Evolutionary conservation across 2,888 invertebrate species (phyloP), one percentile per base, ranked within the genome.

Genomic region (Pollenia labialis): DNA sequence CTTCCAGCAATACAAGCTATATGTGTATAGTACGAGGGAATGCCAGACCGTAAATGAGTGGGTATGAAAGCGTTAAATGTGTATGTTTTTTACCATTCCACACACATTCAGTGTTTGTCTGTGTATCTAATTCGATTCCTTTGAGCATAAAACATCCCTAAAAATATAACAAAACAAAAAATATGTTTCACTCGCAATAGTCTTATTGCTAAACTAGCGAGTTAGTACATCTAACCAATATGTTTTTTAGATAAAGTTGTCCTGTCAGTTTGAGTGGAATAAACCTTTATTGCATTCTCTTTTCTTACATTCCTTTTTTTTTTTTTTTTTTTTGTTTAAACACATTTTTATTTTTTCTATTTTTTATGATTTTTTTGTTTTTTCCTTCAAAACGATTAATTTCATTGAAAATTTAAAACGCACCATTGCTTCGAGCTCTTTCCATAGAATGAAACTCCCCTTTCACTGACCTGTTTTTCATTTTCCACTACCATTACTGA

Each of bases 231-330:
- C n/a, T 16, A 50, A 68, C 46, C 60, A 54, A 56, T 32, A 62
- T 66, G 54, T 85, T 74, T 80, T 74, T 64, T 52, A 69, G 79
- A 81, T 84, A 81, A 87, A 85, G 80, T 75, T 85, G 77, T 83
- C 77, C 74, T 81, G 83, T 83, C 82, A 87, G 76, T 83, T 87
- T 83, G 75, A 87, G 85, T 81, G 79, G 87, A 85, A 87, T 81
- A 88, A 87, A 84, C 83, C 85, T 79, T 88, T 84, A 87, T 87
- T 85, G 81, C 81, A 83, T 87, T 83, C 64, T 72, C 60, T 85
- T 81, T 81, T 74, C 74, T 77, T 46, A 64, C 14, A 75, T 68
- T 71, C 64, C 10, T 56, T 81, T 77, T 10, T 77, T 48, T 54
- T 80, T 60, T 46, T 1, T 7, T 23, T 75, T 62, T 40, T 64